Conservation (phyloP, 2,113 vertebrate species). For the Turdus rufiventris region DNA sequence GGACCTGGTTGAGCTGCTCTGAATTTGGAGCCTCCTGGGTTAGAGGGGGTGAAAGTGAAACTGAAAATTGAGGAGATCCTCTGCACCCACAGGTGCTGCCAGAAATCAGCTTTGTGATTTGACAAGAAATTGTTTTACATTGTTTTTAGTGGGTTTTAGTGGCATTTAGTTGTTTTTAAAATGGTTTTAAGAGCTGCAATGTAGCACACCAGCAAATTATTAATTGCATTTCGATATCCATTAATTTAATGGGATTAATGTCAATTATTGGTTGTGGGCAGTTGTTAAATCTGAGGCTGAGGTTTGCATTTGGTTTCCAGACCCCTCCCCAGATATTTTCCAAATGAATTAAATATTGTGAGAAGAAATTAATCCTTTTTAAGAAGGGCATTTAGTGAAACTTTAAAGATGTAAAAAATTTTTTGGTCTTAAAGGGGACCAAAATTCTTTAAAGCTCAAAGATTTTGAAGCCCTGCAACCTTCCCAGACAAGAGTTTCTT, state of each 20-base stretch:
- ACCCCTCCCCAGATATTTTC: background rate
- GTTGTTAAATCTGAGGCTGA: background rate
- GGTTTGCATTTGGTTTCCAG: background rate
- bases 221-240: background rate
- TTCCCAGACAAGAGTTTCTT: too few species aligned
- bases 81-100: background rate
- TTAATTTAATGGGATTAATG: background rate
- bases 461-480: background rate
- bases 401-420: background rate
- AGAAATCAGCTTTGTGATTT: background rate
- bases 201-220: background rate
- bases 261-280: background rate
- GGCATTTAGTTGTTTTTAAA: background rate
- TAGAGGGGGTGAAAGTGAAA: background rate
- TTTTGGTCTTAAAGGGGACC: background rate
- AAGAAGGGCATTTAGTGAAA: background rate
- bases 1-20: background rate
- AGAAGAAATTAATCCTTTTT: background rate
- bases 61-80: too few species aligned
- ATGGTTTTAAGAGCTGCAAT: background rate
- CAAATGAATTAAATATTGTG: background rate
- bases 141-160: background rate
- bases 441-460: background rate
- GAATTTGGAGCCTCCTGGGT: background rate
- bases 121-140: background rate